Base-by-base conservation (phyloP, 53 echinoderm and acorn worm genomes). In the Pentamera pediparva region DNA sequence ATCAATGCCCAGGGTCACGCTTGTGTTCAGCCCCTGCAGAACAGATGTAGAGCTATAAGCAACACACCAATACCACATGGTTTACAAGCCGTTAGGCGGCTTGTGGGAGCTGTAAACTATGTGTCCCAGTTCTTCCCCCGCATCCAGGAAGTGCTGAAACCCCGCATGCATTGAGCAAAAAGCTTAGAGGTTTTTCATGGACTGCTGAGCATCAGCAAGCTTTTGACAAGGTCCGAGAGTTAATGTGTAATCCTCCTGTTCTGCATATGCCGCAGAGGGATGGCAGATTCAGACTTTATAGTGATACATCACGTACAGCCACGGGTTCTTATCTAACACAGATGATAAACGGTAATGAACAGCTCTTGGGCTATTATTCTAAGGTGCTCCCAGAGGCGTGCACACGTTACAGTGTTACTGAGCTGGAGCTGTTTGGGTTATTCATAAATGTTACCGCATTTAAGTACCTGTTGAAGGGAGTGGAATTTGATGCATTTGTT, bases 281-380 rank as follows among this genome's bases (percentile, higher is more conserved):
- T 29, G 74, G 74, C n/a, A 51, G 54, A 6, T 74, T 74, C 27
- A 53, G 15, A 28, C 54, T 53, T 11, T 74, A 74, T 39, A 74
- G 74, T 36, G 54, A 74, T 53, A 75, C 76, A 13, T 76, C 76
- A 25, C 21, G 76, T 25, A 24, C n/a, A 28, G 76, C 39, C 2
- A 76, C 61, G 15, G 76, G 76, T 35, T 76, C 61, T 9, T 61
- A 61, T 35, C 76, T 75, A 6, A 75, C 75, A 15, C 75, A 75
- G 37, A 75, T 0, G 9, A 12, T 57, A 6, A 4, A 54, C 7
- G 74, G 74, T 5, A 27, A 51, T 53, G 74, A 73, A 51, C 28
- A 32, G 1, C 28, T 73, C 37, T 7, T 75, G n/a, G 75, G 75
- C 7, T 75, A 75, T 33, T 75, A 75, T 37, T 75, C 75, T 2